These are phyloP conservation scores for Physeter macrocephalus DNA, from an alignment of 2,113 vertebrate species.

Conservation along the genomic window DNA sequence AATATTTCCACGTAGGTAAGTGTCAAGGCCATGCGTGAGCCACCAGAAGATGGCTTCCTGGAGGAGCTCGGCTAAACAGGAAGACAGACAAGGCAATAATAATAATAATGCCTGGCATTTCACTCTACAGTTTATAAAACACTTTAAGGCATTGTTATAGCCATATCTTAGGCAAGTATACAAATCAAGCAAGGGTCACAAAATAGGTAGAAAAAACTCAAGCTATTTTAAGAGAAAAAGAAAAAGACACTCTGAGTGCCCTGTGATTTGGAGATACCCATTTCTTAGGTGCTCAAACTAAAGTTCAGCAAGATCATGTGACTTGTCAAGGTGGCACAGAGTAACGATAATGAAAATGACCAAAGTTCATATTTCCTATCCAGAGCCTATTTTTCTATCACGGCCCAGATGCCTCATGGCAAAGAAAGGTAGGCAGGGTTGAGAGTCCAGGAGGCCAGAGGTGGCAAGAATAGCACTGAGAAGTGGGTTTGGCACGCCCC, in stretches of 20 bases:
- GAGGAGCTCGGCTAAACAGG: neutral
- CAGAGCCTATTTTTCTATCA: neutral
- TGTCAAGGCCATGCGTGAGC: neutral
- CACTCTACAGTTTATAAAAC: neutral
- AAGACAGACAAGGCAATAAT: neutral
- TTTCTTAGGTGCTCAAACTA: neutral
- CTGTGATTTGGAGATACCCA: neutral
- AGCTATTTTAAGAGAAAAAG: neutral
- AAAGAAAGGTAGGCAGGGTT: neutral
- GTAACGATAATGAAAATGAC: neutral
- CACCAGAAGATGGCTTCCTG: neutral
- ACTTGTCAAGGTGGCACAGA: neutral
- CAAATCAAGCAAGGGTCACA: neutral
- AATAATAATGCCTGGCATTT: neutral
- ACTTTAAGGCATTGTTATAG: neutral
- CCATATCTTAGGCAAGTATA: neutral
- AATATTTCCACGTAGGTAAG: neutral
- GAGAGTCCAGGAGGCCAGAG: neutral
- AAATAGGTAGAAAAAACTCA: neutral
- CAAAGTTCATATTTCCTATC: neutral
- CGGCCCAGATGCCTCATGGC: neutral
- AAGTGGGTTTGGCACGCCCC: neutral
- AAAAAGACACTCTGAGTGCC: neutral
- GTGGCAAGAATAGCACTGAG: neutral
- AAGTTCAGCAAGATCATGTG: neutral